Evolutionary conservation across 2,113 vertebrate species (phyloP).

Genomic region (Rhinichthys klamathensis): DNA sequence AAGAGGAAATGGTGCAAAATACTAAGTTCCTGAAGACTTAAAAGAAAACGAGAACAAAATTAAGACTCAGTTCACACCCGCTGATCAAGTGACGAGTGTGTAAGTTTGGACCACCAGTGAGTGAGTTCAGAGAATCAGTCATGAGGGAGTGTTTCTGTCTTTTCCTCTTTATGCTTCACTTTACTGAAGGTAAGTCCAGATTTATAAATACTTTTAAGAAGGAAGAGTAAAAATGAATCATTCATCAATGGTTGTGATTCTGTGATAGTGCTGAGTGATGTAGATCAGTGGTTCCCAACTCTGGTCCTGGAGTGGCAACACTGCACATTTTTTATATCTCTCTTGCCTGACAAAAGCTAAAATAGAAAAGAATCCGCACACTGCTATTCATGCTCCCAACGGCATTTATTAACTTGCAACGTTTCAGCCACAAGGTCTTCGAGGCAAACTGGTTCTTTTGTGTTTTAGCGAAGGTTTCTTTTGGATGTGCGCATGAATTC

Average conservation of each 20-base stretch:
- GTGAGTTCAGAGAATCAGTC: background rate
- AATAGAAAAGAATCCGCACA: no score
- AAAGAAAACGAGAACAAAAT: background rate
- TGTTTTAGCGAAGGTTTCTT: no score
- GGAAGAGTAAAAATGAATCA: background rate
- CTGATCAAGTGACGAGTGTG: background rate
- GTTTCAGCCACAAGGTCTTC: no score
- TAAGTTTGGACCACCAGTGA: background rate
- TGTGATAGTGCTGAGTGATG: background rate
- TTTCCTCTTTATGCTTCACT: constrained; percentile 2
- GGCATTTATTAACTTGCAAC: no score
- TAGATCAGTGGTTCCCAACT: no score
- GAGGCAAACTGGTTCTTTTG: no score
- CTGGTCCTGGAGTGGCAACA: no score
- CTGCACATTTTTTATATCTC: no score
- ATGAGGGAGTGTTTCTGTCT: constrained; percentile 13
- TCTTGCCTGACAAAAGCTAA: no score
- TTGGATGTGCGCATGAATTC: no score
- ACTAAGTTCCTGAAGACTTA: background rate
- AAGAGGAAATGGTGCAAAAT: background rate
- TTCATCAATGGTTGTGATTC: background rate
- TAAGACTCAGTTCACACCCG: background rate
- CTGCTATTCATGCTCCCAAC: no score
- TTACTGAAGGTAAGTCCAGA: constrained; percentile 24
- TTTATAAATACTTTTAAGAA: constrained; percentile 7